Base-by-base conservation (phyloP, 2,888 invertebrate species). In the Atrina japonica region DNA sequence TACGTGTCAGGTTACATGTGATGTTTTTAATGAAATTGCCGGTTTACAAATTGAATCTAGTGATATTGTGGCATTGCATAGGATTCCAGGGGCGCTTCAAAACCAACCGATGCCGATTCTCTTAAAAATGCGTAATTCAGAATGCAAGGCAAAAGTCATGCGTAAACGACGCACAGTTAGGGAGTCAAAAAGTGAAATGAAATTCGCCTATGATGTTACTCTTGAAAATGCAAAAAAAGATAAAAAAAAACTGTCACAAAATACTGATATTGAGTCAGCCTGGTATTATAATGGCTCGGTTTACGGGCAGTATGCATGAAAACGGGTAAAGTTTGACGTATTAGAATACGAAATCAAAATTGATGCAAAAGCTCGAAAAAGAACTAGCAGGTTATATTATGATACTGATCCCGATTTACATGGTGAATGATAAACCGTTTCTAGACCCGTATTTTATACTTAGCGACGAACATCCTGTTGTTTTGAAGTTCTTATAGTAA, bases 261-360 rank as follows among this genome's bases (percentile, higher is more conserved):
- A 47, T 27, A 11, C 23, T 25, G 27, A 16, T 3, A 30, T 60
- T 2, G 9, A 23, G 6, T 60, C 47, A 2, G 47, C 60, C 14
- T 60, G 60, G 60, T 60, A 60, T 27, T 60, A 47, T 60, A 60
- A 60, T 47, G 47, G 60, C 18, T 45, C 60, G 2, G 29, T 60
- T 2, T 60, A 29, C 29, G 47, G 29, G 29, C 41, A 41, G 6
- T 23, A 21, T 29, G 45, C 16, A 9, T 45, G 47, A 9, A 60
- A 47, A 21, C 23, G 60, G 1, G 21, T 60, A 29, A 59, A 59
- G 30, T 60, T 60, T 29, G 60, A 60, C 47, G n/a, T 60, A 14
- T 30, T 27, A 27, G 60, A 60, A 11, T 43, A 60, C 16, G 35
- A 35, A 35, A 35, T 11, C 11, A 11, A 35, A 35, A 35, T 35